Evolutionary conservation across 1,140 invertebrate species (phyloP), one percentile per base, ranked within the genome.

Genomic region (Drosophila parvula): DNA sequence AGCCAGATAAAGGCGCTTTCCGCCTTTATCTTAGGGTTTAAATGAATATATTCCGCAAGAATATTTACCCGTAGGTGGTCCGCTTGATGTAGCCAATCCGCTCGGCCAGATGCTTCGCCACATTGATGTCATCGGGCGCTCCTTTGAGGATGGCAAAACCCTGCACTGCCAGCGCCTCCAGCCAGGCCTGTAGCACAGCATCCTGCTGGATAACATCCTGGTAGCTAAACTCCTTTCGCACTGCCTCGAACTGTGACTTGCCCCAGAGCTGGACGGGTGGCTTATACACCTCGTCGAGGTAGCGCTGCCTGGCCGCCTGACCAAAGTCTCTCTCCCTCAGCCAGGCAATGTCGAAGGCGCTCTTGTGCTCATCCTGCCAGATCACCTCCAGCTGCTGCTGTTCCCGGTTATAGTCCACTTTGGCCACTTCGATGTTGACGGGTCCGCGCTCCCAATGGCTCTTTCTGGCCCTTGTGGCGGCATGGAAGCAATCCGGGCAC

Each of bases 71-170:
- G 78, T 96, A 96, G 85, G 95, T 95, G 4, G 95, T 96, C 68
- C 91, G 92, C 75, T 94, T 94, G n/a, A 94, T 93, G 79, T 95
- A 96, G 5, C 93, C 95, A 69, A 96, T 93, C 79, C 93, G 93
- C 3, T 94, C 85, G 4, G 94, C 93, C 38, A 96, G 74, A 59
- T 91, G 91, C 44, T 93, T 92, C 1, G 94, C 81, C 27, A 94
- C 94, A 2, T 92, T 92, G 36, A 92, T 83, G 47, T 93, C 88
- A 44, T 91, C 40, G 3, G 94, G 94, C 3, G 94, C 94, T 57
- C 93, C 93, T 84, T 93, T 92, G 5, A 96, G 90, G 8, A 95
- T 77, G 0, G 94, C 93, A n/a, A 96, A 93, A 10, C 95, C 95
- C 74, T 94, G 93, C 2, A 92, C 90, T 3, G 94, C 93, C 47